These are phyloP conservation scores for Leucophenga montana DNA, from an alignment of 2,888 invertebrate species.

Conservation along the genomic window DNA sequence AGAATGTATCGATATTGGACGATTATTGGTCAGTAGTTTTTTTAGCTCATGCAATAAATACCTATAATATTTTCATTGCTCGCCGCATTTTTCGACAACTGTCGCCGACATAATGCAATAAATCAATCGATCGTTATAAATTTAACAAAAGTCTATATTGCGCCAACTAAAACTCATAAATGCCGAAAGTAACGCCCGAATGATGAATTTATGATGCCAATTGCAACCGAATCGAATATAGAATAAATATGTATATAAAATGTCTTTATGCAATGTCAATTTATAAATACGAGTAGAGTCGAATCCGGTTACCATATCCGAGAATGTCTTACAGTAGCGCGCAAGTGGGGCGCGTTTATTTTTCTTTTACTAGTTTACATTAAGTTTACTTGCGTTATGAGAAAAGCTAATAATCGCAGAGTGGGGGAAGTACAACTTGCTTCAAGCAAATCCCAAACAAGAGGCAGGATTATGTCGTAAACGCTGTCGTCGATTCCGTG, in stretches of 20 bases:
- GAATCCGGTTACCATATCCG: constrained; percentile 29
- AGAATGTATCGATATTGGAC: no score
- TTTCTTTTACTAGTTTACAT: no score
- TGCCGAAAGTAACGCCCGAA: constrained; percentile 36
- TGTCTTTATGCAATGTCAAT: constrained; percentile 39
- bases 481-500: constrained; percentile 37
- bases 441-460: constrained; percentile 49
- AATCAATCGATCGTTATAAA: constrained; percentile 53
- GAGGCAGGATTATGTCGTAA: constrained; percentile 58
- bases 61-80: neutral
- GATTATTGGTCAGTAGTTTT: constrained; percentile 1
- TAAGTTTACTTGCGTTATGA: neutral
- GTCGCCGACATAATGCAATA: constrained; percentile 50
- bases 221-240: constrained; percentile 26
- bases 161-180: constrained; percentile 41
- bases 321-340: constrained; percentile 47
- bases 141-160: constrained; percentile 44
- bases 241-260: no score
- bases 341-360: constrained; percentile 16
- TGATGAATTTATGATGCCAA: constrained; percentile 62
- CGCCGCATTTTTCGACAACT: constrained; percentile 32
- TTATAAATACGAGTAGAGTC: constrained; percentile 41
- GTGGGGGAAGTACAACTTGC: constrained; percentile 29
- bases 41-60: neutral
- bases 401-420: constrained; percentile 22